Evolutionary conservation across 2,113 vertebrate genomes (phyloP).

Genomic region (Bettongia penicillata): DNA sequence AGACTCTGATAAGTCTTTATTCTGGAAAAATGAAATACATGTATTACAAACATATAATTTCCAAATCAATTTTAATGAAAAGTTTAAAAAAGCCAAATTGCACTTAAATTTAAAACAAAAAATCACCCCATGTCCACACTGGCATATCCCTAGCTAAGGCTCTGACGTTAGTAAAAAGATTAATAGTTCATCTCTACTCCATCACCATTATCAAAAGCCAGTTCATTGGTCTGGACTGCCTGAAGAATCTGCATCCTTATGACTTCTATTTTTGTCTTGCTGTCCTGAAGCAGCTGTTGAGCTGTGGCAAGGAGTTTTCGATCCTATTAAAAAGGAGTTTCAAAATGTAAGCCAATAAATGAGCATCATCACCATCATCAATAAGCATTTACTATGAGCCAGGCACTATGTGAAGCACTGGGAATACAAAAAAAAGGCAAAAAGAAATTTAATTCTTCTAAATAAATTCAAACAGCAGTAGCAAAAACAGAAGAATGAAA

Average conservation of each 20-base stretch:
- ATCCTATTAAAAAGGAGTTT: slow-evolving; percentile 86
- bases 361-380: slow-evolving; percentile 34
- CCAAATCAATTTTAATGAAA: background rate
- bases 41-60: background rate
- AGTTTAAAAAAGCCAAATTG: background rate
- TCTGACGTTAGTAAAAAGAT: slow-evolving; percentile 55
- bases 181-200: slow-evolving; percentile 82
- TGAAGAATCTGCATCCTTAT: slow-evolving; percentile 99
- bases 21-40: background rate
- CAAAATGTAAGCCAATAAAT: slow-evolving; percentile 60
- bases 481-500: background rate
- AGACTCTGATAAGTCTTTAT: background rate
- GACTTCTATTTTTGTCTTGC: slow-evolving; percentile 99
- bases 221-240: slow-evolving; percentile 94
- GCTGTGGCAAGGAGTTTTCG: slow-evolving; percentile 97
- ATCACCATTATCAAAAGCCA: slow-evolving; percentile 96
- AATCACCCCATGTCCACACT: slow-evolving; percentile 45
- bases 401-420: background rate
- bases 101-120: slow-evolving; percentile 11
- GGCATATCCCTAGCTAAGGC: slow-evolving; percentile 37
- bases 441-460: background rate
- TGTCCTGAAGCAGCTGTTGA: slow-evolving; percentile 99
- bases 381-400: background rate
- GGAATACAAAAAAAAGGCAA: background rate
- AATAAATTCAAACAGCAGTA: background rate